Evolutionary conservation across 1,140 invertebrate genomes (phyloP).

Genomic region (Cotesia glomerata): DNA sequence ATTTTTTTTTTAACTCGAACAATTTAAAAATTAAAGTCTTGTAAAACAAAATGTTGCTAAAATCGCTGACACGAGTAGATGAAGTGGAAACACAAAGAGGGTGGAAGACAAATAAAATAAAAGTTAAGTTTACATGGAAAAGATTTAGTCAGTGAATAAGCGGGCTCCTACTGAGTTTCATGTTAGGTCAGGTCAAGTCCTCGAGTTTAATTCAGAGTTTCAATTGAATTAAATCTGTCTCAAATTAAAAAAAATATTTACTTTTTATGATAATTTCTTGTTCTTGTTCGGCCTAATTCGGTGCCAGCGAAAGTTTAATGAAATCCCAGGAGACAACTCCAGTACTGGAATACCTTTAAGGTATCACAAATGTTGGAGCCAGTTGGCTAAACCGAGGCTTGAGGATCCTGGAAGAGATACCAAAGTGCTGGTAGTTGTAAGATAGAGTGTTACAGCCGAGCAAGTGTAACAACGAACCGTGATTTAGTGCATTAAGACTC

Average conservation of each 20-base stretch:
- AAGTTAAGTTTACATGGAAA: conserved; percentile 27
- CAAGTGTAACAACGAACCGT: conserved; percentile 36
- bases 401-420: neutral
- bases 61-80: neutral
- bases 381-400: no score
- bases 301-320: no score
- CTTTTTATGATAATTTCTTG: no score
- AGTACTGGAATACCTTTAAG: no score
- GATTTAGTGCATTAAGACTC: conserved; percentile 46
- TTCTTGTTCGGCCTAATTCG: no score
- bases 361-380: no score
- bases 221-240: no score
- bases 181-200: neutral
- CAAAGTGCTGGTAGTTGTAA: neutral
- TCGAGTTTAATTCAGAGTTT: neutral
- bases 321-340: no score
- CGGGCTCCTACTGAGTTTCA: neutral
- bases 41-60: neutral
- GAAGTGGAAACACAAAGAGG: neutral
- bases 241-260: no score
- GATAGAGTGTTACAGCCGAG: conserved; percentile 32
- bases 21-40: neutral
- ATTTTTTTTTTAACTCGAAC: no score
- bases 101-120: neutral
- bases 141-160: neutral